Evolutionary conservation across 2,797 vertebrate genomes (phyloP).

Genomic region (Ctenosaura bakeri): DNA sequence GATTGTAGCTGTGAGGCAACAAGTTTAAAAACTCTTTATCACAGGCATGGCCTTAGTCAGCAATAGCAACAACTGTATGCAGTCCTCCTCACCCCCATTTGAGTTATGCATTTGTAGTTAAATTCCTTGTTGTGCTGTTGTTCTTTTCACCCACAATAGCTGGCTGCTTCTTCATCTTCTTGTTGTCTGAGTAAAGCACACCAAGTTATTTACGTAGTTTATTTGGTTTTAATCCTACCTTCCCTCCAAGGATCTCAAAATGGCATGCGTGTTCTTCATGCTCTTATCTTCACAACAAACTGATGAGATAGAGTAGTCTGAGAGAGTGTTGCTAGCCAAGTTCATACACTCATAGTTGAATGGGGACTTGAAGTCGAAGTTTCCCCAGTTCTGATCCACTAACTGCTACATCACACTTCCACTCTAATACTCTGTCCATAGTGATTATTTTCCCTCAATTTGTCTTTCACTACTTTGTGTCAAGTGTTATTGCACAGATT

Average conservation of each 20-base stretch:
- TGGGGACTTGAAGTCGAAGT: not conserved
- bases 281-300: not conserved
- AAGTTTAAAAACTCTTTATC: not conserved
- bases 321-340: not conserved
- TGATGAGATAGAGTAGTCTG: not conserved
- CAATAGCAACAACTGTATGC: too few species aligned
- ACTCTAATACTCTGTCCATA: not conserved
- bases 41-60: not conserved
- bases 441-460: not conserved
- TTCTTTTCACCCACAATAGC: not conserved
- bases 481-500: constrained; percentile 23
- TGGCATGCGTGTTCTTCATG: not conserved
- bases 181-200: not conserved
- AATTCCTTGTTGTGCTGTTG: not conserved
- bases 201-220: not conserved
- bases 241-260: not conserved
- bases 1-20: not conserved
- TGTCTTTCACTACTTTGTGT: constrained; percentile 27
- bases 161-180: not conserved
- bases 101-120: not conserved
- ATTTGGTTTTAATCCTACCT: not conserved
- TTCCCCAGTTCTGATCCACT: not conserved
- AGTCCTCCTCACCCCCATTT: not conserved
- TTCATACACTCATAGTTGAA: not conserved
- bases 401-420: not conserved